phyloP scores from a whole-genome alignment of 2,888 invertebrate species.

The Drosophila ochracea region DNA sequence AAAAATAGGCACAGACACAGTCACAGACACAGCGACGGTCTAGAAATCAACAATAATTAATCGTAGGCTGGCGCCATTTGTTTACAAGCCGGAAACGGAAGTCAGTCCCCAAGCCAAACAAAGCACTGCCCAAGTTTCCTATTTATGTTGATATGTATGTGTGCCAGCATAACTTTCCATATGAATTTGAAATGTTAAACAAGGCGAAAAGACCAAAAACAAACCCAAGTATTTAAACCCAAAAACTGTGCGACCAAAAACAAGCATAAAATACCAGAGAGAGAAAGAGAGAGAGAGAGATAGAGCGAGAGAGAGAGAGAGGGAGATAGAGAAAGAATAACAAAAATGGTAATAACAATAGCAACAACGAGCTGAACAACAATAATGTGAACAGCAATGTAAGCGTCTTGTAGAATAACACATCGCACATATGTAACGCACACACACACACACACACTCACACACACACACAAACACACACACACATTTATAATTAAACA shows the following conservation, averaged over 20 bases:
- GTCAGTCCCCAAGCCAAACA: conserved; percentile 67
- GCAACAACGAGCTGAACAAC: conserved; percentile 11
- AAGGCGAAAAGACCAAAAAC: conserved; percentile 32
- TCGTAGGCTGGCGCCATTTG: conserved; percentile 76
- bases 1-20: conserved; percentile 16
- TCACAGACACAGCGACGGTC: conserved; percentile 19
- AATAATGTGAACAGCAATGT: conserved; percentile 42
- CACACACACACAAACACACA: conserved; percentile 11
- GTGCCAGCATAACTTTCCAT: conserved; percentile 31
- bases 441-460: conserved; percentile 11
- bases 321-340: neutral
- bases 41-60: conserved; percentile 74
- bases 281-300: neutral
- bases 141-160: neutral
- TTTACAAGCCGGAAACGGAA: conserved; percentile 75
- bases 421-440: conserved; percentile 52
- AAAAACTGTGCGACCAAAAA: conserved; percentile 23
- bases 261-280: conserved; percentile 8
- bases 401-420: conserved; percentile 64
- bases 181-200: conserved; percentile 60
- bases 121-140: conserved; percentile 20
- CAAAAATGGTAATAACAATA: neutral
- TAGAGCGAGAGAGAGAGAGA: neutral
- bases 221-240: conserved; percentile 29
- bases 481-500: conserved; percentile 71